Evolutionary conservation across 2,888 invertebrate species (phyloP).

Genomic region (Oscheius sp.): DNA sequence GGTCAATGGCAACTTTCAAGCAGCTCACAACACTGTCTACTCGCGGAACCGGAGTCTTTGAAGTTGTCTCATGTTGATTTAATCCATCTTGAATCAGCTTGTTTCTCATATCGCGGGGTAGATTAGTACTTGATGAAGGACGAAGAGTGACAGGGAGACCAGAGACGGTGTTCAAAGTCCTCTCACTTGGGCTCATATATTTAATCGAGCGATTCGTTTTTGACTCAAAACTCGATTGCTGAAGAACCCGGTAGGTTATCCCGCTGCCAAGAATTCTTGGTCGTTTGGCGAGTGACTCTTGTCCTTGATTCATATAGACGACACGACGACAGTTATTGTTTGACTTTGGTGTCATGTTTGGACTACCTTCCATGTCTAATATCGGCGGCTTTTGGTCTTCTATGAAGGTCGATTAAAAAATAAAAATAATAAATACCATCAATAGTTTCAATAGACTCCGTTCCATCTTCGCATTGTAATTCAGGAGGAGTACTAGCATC

Average conservation of each 20-base stretch:
- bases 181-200: not conserved
- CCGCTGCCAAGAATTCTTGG: not conserved
- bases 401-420: not conserved
- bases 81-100: not conserved
- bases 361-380: not conserved
- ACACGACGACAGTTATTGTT: too few relatives aligned
- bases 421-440: not conserved
- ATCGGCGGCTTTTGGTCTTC: not conserved
- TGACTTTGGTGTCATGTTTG: not conserved
- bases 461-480: too few relatives aligned
- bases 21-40: not conserved
- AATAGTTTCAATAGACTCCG: too few relatives aligned
- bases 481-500: too few relatives aligned
- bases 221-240: not conserved
- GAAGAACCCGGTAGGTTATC: not conserved
- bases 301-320: too few relatives aligned
- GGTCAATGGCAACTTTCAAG: not conserved
- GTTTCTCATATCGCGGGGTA: not conserved
- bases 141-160: not conserved
- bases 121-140: not conserved
- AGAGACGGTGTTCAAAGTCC: not conserved
- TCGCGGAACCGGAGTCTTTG: not conserved
- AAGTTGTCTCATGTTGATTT: not conserved
- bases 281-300: not conserved
- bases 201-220: too few relatives aligned